A percentile compares a stretch with the other conserved stretches of the same genome.
Conservation (phyloP, 1,140 invertebrate species). For the Drosophila pruinosa region DNA sequence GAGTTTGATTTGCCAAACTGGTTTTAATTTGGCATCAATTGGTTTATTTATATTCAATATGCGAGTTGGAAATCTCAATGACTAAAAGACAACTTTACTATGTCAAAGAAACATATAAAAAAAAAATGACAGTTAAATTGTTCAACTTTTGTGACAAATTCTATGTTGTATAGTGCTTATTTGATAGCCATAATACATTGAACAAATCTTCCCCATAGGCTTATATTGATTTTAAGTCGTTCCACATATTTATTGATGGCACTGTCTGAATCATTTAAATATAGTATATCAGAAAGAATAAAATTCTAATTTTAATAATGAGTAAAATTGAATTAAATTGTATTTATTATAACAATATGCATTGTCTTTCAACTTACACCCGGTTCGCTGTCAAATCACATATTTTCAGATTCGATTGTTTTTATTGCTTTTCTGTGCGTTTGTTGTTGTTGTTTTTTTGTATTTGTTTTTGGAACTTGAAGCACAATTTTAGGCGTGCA, state of each 20-base stretch:
- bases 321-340: not conserved
- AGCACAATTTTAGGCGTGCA: slow-evolving; percentile 25
- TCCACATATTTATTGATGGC: not conserved
- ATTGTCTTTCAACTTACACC: slow-evolving; percentile 55
- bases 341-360: not conserved
- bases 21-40: not conserved
- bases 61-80: no score
- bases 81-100: no score
- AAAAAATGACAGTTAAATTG: no score
- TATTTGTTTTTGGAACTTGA: not conserved
- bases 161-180: not conserved
- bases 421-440: slow-evolving; percentile 6
- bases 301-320: not conserved
- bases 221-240: slow-evolving; percentile 14
- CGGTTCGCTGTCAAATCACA: slow-evolving; percentile 56
- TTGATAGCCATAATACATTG: not conserved
- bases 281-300: not conserved
- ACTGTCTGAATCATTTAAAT: not conserved
- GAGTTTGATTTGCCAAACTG: not conserved
- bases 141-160: not conserved
- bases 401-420: slow-evolving; percentile 52
- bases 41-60: not conserved
- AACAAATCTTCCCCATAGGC: not conserved
- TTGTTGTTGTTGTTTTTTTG: not conserved
- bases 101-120: no score